Percentiles rank a stretch among this genome's conserved stretches.
These are phyloP conservation scores for Philaenus spumarius DNA, from an alignment of 1,140 invertebrate species.

Conservation along the genomic window DNA sequence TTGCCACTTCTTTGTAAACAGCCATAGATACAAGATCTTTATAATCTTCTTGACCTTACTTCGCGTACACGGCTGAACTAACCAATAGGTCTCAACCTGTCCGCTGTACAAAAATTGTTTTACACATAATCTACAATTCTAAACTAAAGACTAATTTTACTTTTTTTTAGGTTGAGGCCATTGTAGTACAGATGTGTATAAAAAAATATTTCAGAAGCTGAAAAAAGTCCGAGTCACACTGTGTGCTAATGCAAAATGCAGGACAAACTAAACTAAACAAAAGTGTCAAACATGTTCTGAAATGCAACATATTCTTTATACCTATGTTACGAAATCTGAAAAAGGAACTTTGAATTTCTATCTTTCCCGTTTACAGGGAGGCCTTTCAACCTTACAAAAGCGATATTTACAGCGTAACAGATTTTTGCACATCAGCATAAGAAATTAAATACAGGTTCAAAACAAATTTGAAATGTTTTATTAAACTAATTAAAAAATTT, in stretches of 20 bases:
- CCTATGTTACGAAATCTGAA: constrained; percentile 8
- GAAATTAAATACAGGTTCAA: neutral
- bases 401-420: constrained; percentile 7
- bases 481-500: neutral
- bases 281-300: neutral
- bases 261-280: neutral
- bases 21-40: too few species aligned
- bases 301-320: constrained; percentile 11
- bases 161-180: too few species aligned
- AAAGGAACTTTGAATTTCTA: constrained; percentile 22
- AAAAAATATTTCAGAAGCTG: too few species aligned
- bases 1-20: too few species aligned
- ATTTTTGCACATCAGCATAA: neutral
- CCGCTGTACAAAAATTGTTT: too few species aligned
- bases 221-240: too few species aligned
- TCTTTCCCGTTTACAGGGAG: constrained; percentile 13
- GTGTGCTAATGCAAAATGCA: constrained; percentile 5
- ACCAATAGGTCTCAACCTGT: too few species aligned
- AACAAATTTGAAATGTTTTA: neutral
- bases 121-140: too few species aligned
- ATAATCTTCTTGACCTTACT: too few species aligned
- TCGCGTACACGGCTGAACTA: too few species aligned
- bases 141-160: too few species aligned
- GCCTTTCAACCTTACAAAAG: constrained; percentile 11
- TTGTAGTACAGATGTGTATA: too few species aligned